Conservation (phyloP, 2,888 invertebrate species). For the Anaspis maculata region DNA sequence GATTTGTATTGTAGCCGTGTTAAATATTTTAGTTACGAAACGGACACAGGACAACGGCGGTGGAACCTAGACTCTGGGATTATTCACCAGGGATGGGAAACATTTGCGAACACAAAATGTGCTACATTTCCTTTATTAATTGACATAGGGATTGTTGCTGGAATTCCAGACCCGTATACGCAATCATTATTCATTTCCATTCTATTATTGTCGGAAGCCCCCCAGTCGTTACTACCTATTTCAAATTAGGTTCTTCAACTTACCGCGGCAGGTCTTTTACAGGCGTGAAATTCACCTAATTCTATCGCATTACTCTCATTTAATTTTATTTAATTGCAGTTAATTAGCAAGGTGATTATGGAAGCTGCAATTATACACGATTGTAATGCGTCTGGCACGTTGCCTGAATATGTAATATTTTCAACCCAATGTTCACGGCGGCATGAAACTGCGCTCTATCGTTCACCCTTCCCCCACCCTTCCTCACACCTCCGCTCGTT, state of each 20-base stretch:
- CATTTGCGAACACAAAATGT: constrained; percentile 18
- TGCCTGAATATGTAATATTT: constrained; percentile 12
- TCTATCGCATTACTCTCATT: constrained; percentile 7
- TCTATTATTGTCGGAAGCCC: too few species aligned
- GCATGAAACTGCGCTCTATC: too few species aligned
- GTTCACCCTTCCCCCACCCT: too few species aligned
- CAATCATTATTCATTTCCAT: constrained; percentile 7
- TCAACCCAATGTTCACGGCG: too few species aligned
- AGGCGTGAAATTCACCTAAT: constrained; percentile 9
- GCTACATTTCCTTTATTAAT: constrained; percentile 14
- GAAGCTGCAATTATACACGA: constrained; percentile 8
- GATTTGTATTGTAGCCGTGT: constrained; percentile 26
- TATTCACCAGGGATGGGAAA: constrained; percentile 19
- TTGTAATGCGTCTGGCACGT: constrained; percentile 11
- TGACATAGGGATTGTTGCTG: constrained; percentile 8
- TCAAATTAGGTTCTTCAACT: constrained; percentile 6
- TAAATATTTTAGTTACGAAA: constrained; percentile 22
- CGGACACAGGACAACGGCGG: constrained; percentile 16
- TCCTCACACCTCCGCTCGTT: too few species aligned
- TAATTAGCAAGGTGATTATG: constrained; percentile 12
- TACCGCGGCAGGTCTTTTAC: too few species aligned
- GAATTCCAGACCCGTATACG: constrained; percentile 8
- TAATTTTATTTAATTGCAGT: constrained; percentile 10
- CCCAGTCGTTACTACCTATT: too few species aligned
- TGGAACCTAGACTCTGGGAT: constrained; percentile 18